Conservation (phyloP, 2,113 vertebrate genomes). For the Pachyramphus minor region DNA sequence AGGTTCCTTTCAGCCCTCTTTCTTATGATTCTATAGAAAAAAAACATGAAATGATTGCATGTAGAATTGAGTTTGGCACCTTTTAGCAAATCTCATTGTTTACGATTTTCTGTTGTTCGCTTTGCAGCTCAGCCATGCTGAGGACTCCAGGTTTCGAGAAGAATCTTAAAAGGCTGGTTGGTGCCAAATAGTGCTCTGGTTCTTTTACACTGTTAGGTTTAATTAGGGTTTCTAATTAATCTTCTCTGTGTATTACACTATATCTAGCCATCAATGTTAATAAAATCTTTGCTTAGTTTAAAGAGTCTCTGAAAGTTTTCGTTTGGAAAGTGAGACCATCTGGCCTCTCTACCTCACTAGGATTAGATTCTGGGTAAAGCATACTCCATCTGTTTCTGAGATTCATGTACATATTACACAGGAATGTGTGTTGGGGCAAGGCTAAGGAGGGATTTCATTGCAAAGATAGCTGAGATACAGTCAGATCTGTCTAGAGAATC, state of each 20-base stretch:
- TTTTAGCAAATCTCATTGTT: slow-evolving; percentile 33
- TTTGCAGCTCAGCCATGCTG: not conserved
- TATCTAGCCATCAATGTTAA: slow-evolving; percentile 64
- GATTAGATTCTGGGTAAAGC: slow-evolving; percentile 45
- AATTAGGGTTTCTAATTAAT: slow-evolving; percentile 70
- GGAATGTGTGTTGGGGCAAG: not conserved
- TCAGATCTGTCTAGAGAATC: not conserved
- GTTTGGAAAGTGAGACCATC: slow-evolving; percentile 66
- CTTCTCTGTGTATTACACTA: slow-evolving; percentile 56
- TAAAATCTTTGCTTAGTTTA: slow-evolving; percentile 68
- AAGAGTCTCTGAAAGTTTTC: slow-evolving; percentile 66
- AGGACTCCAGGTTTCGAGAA: not conserved
- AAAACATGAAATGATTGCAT: not conserved
- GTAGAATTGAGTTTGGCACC: slow-evolving; percentile 17
- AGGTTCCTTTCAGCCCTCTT: slow-evolving; percentile 39
- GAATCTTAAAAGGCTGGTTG: slow-evolving; percentile 24
- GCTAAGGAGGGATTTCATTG: not conserved
- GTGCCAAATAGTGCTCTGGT: slow-evolving; percentile 34
- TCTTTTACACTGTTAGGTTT: slow-evolving; percentile 61
- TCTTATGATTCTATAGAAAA: slow-evolving; percentile 5
- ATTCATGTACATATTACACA: slow-evolving; percentile 18
- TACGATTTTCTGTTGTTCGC: not conserved
- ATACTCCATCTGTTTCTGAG: slow-evolving; percentile 66
- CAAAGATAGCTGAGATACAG: not conserved
- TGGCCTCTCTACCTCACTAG: slow-evolving; percentile 54